phyloP scores from a whole-genome alignment of 2,888 invertebrate species.

The Phortica magna region DNA sequence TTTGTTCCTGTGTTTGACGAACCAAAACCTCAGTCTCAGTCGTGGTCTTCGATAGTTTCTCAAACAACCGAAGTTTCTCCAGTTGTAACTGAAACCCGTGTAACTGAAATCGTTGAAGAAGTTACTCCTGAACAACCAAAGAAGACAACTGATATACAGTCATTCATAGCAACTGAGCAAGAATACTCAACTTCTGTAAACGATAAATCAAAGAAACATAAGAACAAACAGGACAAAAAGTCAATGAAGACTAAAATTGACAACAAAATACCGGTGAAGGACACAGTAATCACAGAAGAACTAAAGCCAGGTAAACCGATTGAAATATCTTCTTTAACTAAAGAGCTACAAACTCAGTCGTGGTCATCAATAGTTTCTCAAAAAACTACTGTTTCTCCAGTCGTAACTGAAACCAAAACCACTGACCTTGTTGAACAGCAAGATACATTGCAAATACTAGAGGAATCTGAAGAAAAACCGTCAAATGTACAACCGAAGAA shows the following conservation, averaged over 20 bases:
- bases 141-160: too few relatives aligned
- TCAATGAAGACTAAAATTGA: too few relatives aligned
- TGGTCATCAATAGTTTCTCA: constrained; percentile 49
- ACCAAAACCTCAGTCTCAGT: neutral
- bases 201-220: too few relatives aligned
- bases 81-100: neutral
- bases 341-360: too few relatives aligned
- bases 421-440: neutral
- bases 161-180: neutral
- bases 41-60: constrained; percentile 31
- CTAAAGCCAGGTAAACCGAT: too few relatives aligned
- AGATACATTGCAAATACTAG: neutral
- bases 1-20: neutral
- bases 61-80: constrained; percentile 4
- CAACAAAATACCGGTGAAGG: constrained; percentile 36
- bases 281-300: constrained; percentile 35
- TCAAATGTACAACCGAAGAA: too few relatives aligned
- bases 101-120: constrained; percentile 1
- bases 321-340: too few relatives aligned
- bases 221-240: too few relatives aligned
- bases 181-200: too few relatives aligned
- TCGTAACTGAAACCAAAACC: neutral
- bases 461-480: too few relatives aligned
- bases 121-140: too few relatives aligned
- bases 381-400: constrained; percentile 16